Percentiles rank a stretch among this genome's conserved stretches.
Evolutionary conservation across 1,140 invertebrate genomes (phyloP).

Genomic region (Campoletis sonorensis): DNA sequence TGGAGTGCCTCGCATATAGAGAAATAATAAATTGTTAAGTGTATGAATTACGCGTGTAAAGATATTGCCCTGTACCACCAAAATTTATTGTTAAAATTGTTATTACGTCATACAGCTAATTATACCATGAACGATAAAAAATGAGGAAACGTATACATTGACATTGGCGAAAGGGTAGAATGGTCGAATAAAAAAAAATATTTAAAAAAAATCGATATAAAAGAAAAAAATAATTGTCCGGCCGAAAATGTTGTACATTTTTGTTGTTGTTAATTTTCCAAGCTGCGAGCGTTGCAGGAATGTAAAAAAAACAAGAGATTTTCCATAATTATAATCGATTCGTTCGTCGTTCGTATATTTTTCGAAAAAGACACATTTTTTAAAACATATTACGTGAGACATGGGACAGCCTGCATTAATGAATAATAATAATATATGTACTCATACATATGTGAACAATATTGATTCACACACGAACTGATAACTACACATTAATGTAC

Average conservation of each 20-base stretch:
- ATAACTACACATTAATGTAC: conserved; percentile 33
- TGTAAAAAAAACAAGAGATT: neutral
- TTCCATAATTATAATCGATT: neutral
- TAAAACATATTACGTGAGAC: conserved; percentile 38
- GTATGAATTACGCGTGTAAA: conserved; percentile 10
- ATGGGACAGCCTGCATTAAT: conserved; percentile 41
- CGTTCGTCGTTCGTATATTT: conserved; percentile 36
- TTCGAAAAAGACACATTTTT: conserved; percentile 42
- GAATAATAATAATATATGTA: conserved; percentile 25
- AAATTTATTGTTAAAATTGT: conserved; percentile 35
- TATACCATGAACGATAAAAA: neutral
- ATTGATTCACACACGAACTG: conserved; percentile 33
- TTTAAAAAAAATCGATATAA: neutral
- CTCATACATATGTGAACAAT: conserved; percentile 24
- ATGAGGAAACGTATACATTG: neutral
- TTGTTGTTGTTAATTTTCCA: neutral
- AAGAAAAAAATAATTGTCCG: neutral
- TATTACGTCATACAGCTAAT: conserved; percentile 14
- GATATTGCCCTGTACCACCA: neutral
- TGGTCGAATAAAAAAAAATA: too few species aligned
- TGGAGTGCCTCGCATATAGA: neutral
- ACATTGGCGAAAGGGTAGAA: neutral
- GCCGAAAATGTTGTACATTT: too few species aligned
- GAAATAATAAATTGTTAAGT: conserved; percentile 12
- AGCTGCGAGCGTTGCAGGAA: neutral